These are phyloP conservation scores for Phyllopteryx taeniolatus DNA, from an alignment of 2,113 vertebrate species.

Conservation along the genomic window DNA sequence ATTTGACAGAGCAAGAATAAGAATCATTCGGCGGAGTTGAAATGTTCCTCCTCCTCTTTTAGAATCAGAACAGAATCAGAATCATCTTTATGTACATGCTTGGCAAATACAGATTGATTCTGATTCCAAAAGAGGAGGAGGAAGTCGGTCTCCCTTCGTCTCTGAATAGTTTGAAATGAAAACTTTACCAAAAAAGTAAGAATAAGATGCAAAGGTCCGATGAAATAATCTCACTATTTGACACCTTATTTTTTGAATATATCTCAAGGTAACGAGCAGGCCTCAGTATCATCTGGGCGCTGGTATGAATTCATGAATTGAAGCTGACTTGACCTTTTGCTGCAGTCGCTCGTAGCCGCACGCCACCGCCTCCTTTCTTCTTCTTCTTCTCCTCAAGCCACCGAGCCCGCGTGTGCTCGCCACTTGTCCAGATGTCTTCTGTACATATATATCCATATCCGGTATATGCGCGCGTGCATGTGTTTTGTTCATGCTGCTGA, in stretches of 20 bases:
- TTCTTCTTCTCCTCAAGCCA: constrained; percentile 27
- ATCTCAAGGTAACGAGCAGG: constrained; percentile 98
- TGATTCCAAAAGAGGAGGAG: too few species aligned
- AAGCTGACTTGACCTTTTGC: constrained; percentile 80
- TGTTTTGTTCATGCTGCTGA: background rate
- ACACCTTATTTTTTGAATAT: constrained; percentile 57
- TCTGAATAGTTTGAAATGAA: too few species aligned
- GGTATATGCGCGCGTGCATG: background rate
- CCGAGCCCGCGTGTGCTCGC: constrained; percentile 60
- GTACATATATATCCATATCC: background rate
- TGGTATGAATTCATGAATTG: constrained; percentile 92
- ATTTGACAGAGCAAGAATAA: too few species aligned
- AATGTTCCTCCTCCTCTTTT: too few species aligned
- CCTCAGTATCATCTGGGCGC: constrained; percentile 90
- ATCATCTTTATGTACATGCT: too few species aligned
- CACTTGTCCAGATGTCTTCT: constrained; percentile 14
- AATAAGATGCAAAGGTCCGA: too few species aligned
- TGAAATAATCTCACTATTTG: background rate
- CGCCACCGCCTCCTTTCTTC: constrained; percentile 32
- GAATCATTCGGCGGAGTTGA: too few species aligned
- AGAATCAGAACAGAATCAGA: too few species aligned
- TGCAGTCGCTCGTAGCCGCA: constrained; percentile 71
- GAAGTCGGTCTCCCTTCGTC: too few species aligned
- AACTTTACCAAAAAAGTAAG: too few species aligned
- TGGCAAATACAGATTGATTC: too few species aligned